phyloP scores from a whole-genome alignment of 2,888 invertebrate genomes.

The Drosophila pseudotakahashii region DNA sequence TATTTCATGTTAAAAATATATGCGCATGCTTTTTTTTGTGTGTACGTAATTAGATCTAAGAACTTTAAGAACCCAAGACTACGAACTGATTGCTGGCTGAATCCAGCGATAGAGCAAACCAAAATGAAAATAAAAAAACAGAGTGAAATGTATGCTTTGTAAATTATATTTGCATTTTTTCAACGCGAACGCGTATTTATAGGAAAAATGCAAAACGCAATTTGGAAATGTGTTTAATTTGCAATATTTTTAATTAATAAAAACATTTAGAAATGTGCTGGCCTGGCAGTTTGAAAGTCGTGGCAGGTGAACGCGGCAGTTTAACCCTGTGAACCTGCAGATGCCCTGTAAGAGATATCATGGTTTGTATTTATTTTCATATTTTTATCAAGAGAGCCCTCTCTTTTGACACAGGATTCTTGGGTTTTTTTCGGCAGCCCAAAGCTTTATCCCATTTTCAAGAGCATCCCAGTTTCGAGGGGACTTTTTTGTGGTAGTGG shows the following conservation, averaged over 20 bases:
- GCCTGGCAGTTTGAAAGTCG: constrained; percentile 41
- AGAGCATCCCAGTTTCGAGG: constrained; percentile 19
- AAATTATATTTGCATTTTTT: constrained; percentile 63
- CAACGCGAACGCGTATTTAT: constrained; percentile 29
- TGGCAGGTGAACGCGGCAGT: neutral
- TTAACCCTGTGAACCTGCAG: neutral
- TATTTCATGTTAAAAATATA: no score
- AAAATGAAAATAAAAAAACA: constrained; percentile 13
- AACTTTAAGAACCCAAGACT: neutral
- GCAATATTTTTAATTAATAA: constrained; percentile 75
- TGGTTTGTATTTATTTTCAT: neutral
- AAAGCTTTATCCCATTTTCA: neutral
- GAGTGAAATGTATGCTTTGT: constrained; percentile 44
- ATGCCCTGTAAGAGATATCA: neutral
- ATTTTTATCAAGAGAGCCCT: neutral
- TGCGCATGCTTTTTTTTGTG: no score
- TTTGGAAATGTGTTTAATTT: constrained; percentile 72
- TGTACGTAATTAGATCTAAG: neutral
- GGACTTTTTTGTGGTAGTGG: constrained; percentile 11
- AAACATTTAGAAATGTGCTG: constrained; percentile 71
- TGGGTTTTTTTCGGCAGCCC: no score
- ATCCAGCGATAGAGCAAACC: constrained; percentile 12
- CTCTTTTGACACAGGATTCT: neutral
- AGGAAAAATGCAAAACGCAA: constrained; percentile 57
- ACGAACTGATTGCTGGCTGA: constrained; percentile 12